Base-by-base conservation (phyloP, 2,113 vertebrate species). In the Cisticola juncidis region DNA sequence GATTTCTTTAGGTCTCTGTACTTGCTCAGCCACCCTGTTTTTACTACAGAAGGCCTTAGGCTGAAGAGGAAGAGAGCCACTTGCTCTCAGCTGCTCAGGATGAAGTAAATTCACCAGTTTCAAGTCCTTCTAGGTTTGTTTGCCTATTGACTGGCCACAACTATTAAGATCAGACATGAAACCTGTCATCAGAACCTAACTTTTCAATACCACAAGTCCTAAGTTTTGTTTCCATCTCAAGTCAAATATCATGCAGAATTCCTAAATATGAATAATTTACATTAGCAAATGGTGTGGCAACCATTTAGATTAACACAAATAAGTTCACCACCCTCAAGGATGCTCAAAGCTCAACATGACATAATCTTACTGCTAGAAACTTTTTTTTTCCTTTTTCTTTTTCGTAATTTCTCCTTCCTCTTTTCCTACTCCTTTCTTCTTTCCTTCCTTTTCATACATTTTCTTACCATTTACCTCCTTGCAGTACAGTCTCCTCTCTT, bases 281-380 rank as follows among this genome's bases (percentile, higher is more conserved):
- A 19, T 51, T 44, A 72, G 9, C 1, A 2, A 2, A 72, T 33
- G 9, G 11, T 61, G 26, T 45, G 33, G 42, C 51, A 87, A 12
- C 12, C 48, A 47, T 16, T 58, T 70, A 56, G 31, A 54, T 81
- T 79, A 87, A 47, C 7, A 58, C 3, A 42, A 12, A 69, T 45
- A 66, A 74, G 20, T 65, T 65, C 1, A 14, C 5, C 7, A 33
- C 4, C 5, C 22, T 45, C 33, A 62, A 83, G 47, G 35, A 90
- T 7, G 2, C 20, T 38, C 0, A 0, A 81, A 83, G 31, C 25
- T 78, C n/a, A 71, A 9, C 25, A 23, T n/a, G 18, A 87, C 35
- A 15, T 42, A 20, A 79, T n/a, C 53, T 81, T 76, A 33, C 35
- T 68, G 7, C 40, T 69, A 64, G 28, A 48, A 77, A n/a, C 19